These are phyloP conservation scores for Fragum fragum DNA, from an alignment of 2,888 invertebrate genomes.

Conservation along the genomic window DNA sequence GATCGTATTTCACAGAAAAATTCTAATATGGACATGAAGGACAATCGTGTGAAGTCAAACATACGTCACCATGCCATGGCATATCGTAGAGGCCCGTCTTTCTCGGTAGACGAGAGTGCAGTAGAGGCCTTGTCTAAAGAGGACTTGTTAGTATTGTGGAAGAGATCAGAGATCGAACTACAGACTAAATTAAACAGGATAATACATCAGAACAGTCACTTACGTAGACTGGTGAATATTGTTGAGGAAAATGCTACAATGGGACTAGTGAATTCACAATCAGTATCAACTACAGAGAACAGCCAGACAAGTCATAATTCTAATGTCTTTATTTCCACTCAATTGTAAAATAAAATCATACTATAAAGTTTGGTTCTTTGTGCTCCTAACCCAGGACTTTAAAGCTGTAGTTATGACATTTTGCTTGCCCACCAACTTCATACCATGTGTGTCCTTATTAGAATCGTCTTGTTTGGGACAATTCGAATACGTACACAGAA, in stretches of 20 bases:
- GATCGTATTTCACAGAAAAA: constrained; percentile 19
- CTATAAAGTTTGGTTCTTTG: too few species aligned
- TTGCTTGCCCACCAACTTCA: too few species aligned
- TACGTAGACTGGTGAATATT: constrained; percentile 54
- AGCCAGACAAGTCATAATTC: background rate
- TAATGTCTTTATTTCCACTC: constrained; percentile 13
- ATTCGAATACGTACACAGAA: too few species aligned
- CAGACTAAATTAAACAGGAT: constrained; percentile 89
- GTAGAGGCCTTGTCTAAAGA: constrained; percentile 90
- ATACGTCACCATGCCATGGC: constrained; percentile 78
- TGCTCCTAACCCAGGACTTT: too few species aligned
- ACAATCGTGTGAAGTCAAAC: constrained; percentile 80
- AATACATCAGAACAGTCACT: constrained; percentile 67
- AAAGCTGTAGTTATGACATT: too few species aligned
- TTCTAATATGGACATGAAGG: constrained; percentile 62
- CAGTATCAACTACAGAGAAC: background rate
- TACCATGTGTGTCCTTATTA: too few species aligned
- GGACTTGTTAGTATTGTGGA: constrained; percentile 92
- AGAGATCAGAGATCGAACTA: constrained; percentile 93
- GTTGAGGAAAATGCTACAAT: constrained; percentile 24
- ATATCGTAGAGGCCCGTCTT: constrained; percentile 64
- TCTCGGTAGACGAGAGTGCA: constrained; percentile 76
- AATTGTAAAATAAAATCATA: background rate
- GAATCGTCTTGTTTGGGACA: too few species aligned
- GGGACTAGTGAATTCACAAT: background rate